Conservation (phyloP, 2,888 invertebrate genomes). For the Cephus rjabovi region DNA sequence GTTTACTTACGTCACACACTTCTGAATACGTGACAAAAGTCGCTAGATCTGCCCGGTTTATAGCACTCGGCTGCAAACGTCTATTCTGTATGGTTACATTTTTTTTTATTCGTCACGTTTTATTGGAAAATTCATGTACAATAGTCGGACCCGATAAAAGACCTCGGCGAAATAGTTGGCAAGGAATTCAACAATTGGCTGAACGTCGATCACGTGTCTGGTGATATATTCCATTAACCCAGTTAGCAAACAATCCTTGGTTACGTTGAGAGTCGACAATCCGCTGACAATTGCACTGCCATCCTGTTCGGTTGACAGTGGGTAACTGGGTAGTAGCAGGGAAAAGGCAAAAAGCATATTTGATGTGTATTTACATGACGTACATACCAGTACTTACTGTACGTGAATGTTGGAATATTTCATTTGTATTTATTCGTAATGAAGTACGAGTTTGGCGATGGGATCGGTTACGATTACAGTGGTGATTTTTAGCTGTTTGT, state of each 20-base stretch:
- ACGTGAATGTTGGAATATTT: constrained; percentile 22
- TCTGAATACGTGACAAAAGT: constrained; percentile 33
- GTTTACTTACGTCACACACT: constrained; percentile 33
- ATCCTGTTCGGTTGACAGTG: not conserved
- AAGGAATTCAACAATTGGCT: not conserved
- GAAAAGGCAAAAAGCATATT: constrained; percentile 39
- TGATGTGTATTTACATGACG: constrained; percentile 40
- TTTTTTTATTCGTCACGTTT: not conserved
- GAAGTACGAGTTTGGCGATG: constrained; percentile 33
- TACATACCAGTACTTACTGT: not conserved
- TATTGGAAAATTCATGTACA: not conserved
- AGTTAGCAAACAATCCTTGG: constrained; percentile 34
- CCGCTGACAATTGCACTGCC: constrained; percentile 34
- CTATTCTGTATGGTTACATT: not conserved
- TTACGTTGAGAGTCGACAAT: constrained; percentile 32
- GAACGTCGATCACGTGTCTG: not conserved
- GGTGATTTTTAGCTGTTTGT: not conserved
- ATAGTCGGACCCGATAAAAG: not conserved
- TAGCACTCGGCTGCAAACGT: not conserved
- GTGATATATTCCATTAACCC: constrained; percentile 36
- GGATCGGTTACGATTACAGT: constrained; percentile 35
- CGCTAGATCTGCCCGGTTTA: constrained; percentile 25
- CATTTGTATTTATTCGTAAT: constrained; percentile 39
- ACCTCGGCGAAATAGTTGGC: not conserved
- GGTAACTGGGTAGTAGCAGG: not conserved